Evolutionary conservation across 2,113 vertebrate genomes (phyloP).

Genomic region (Carassius gibelio): DNA sequence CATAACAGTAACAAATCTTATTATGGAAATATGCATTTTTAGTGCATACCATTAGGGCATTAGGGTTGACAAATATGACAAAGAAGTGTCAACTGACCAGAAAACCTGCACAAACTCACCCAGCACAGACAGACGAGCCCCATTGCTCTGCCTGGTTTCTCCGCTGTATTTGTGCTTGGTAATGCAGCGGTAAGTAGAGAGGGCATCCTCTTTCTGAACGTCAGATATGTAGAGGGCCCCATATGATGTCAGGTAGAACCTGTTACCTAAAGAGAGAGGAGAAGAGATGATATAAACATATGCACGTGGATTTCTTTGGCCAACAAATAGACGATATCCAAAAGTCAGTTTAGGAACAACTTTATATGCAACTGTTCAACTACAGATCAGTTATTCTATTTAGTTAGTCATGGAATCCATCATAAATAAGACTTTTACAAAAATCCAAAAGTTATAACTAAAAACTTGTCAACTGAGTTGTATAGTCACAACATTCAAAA

Average conservation of each 20-base stretch:
- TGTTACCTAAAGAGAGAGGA: slow-evolving; percentile 83
- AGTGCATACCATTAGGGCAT: not conserved
- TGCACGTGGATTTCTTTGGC: not conserved
- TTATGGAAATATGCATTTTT: not conserved
- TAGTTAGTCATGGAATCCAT: not conserved
- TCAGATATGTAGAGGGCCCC: slow-evolving; percentile 99
- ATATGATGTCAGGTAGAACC: slow-evolving; percentile 93
- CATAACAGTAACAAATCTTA: not conserved
- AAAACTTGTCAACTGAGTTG: too few species aligned
- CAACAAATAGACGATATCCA: not conserved
- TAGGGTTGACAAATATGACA: not conserved
- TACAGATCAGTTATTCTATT: not conserved
- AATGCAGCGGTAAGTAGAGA: slow-evolving; percentile 98
- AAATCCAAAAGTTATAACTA: not conserved
- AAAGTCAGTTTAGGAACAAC: not conserved
- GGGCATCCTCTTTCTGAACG: slow-evolving; percentile 98
- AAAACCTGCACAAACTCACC: slow-evolving; percentile 73
- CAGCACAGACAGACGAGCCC: slow-evolving; percentile 94
- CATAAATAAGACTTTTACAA: not conserved
- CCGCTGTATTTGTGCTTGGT: slow-evolving; percentile 99
- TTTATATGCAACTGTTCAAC: not conserved
- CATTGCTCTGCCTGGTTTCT: slow-evolving; percentile 97
- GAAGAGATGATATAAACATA: not conserved
- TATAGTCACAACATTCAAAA: too few species aligned
- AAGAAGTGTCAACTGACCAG: not conserved